Evolutionary conservation across 2,113 vertebrate genomes (phyloP).

Genomic region (Felis catus): F.catus_Fca126_mat1.0 CM031414.1:72389501-72390000

Average conservation of each 20-base stretch:
- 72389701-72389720: conserved; percentile 10
- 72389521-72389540: not conserved
- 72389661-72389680: conserved; percentile 8
- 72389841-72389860: not conserved
- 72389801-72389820: not conserved
- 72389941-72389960: conserved; percentile 26
- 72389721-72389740: not conserved
- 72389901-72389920: conserved; percentile 24
- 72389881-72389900: conserved; percentile 43
- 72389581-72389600: not conserved
- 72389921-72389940: conserved; percentile 20
- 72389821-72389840: not conserved
- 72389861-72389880: conserved; percentile 10
- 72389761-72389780: not conserved
- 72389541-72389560: not conserved
- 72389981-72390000: not conserved
- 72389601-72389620: not conserved
- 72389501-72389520: not conserved
- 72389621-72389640: not conserved
- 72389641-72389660: not conserved
- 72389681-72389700: not conserved
- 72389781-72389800: conserved; percentile 17
- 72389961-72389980: not conserved
- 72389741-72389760: not conserved
- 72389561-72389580: not conserved